Evolutionary conservation across 2,113 vertebrate species (phyloP).

Genomic region (Otus sunia): DNA sequence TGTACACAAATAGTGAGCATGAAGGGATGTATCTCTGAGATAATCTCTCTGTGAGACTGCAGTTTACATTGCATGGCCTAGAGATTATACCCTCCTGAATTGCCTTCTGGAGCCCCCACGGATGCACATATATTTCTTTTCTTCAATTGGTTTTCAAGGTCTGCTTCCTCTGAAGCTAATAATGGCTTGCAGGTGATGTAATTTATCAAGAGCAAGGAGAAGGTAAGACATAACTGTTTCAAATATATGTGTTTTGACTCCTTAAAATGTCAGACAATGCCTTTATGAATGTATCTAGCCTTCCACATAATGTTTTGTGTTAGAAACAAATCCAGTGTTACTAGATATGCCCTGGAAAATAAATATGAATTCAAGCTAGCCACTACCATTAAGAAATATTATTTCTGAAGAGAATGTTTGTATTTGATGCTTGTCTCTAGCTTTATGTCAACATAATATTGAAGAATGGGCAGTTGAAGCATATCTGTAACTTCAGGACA

Average conservation of each 20-base stretch:
- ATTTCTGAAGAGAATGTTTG: not conserved
- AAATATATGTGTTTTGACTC: slow-evolving; percentile 3
- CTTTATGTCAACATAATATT: not conserved
- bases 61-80: not conserved
- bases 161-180: slow-evolving; percentile 4
- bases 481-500: not conserved
- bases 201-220: slow-evolving; percentile 23
- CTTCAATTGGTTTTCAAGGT: slow-evolving; percentile 26
- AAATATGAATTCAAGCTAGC: not conserved
- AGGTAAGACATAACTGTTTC: not conserved
- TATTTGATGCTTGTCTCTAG: not conserved
- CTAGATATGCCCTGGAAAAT: not conserved
- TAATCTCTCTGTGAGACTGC: not conserved
- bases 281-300: slow-evolving; percentile 15
- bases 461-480: not conserved
- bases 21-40: not conserved
- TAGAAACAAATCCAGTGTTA: not conserved
- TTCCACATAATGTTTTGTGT: not conserved
- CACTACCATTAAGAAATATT: not conserved
- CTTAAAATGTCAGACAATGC: slow-evolving; percentile 17
- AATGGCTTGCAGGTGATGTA: not conserved
- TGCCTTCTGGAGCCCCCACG: not conserved
- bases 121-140: not conserved
- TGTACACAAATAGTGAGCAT: not conserved
- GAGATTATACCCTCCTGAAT: not conserved